A percentile compares a stretch with the other conserved stretches of the same genome.
Evolutionary conservation across 2,113 vertebrate genomes (phyloP).

Genomic region (Sphaerodactylus townsendi): DNA sequence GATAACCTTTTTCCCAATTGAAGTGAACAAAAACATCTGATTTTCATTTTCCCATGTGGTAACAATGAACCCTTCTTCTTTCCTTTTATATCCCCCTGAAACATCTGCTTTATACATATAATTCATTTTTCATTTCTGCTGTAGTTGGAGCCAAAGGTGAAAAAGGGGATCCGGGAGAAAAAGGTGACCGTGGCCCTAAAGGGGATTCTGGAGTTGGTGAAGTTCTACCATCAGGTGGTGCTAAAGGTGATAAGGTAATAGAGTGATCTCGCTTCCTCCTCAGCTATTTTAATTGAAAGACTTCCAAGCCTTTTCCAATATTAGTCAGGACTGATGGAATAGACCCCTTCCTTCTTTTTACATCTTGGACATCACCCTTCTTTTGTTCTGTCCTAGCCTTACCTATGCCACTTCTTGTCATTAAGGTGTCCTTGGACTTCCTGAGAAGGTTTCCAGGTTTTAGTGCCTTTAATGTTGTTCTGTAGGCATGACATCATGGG

Average conservation of each 20-base stretch:
- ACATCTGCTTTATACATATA: neutral
- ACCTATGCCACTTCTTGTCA: neutral
- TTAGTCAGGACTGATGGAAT: neutral
- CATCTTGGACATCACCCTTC: neutral
- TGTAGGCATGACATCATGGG: neutral
- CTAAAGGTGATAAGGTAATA: slow-evolving; percentile 80
- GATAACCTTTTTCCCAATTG: neutral
- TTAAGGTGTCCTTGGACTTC: neutral
- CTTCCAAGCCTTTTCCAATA: neutral
- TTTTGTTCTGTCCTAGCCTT: neutral
- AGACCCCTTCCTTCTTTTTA: neutral
- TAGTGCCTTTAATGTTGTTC: neutral
- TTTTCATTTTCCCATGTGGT: neutral
- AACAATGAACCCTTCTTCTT: too few relatives aligned
- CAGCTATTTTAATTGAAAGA: neutral
- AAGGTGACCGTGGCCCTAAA: slow-evolving; percentile 76
- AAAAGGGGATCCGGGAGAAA: slow-evolving; percentile 78
- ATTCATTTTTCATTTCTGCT: slow-evolving; percentile 30
- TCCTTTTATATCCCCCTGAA: neutral
- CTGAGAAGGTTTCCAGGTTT: neutral
- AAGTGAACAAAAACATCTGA: neutral
- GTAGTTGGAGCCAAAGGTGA: slow-evolving; percentile 65
- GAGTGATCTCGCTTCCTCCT: neutral
- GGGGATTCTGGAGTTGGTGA: slow-evolving; percentile 71
- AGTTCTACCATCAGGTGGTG: slow-evolving; percentile 41